Evolutionary conservation across 1,140 invertebrate genomes (phyloP).

Genomic region (Calycopis cecrops): DNA sequence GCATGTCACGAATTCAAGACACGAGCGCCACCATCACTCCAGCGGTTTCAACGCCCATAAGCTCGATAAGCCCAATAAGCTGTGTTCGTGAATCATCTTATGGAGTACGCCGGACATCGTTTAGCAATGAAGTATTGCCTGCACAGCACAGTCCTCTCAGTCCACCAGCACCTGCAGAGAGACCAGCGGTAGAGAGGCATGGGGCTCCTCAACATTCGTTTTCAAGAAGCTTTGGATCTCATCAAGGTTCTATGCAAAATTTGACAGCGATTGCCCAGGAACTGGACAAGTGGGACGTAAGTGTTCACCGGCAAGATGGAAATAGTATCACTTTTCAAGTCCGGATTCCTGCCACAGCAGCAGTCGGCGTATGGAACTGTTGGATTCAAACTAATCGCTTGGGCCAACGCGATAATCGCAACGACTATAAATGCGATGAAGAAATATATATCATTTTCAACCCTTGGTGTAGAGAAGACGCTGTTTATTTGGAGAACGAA

Average conservation of each 20-base stretch:
- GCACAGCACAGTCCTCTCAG: constrained; percentile 67
- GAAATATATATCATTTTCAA: constrained; percentile 87
- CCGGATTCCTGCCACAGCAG: constrained; percentile 76
- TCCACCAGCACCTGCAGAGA: constrained; percentile 61
- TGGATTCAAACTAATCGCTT: constrained; percentile 77
- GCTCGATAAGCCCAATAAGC: constrained; percentile 33
- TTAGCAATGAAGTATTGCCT: constrained; percentile 64
- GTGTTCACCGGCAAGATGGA: constrained; percentile 76
- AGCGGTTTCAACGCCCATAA: constrained; percentile 30
- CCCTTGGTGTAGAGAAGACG: constrained; percentile 84
- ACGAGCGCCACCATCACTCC: constrained; percentile 40
- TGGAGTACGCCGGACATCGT: constrained; percentile 68
- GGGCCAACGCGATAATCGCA: constrained; percentile 71
- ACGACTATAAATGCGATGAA: constrained; percentile 76
- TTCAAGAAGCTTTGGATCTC: constrained; percentile 53
- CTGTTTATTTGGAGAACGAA: constrained; percentile 81
- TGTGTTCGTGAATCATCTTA: constrained; percentile 45
- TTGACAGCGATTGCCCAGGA: constrained; percentile 70
- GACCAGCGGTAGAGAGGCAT: constrained; percentile 58
- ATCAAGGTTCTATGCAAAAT: constrained; percentile 67
- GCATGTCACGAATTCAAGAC: constrained; percentile 56
- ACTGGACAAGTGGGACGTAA: constrained; percentile 78
- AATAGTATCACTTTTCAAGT: constrained; percentile 79
- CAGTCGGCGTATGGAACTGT: constrained; percentile 82
- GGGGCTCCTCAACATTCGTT: constrained; percentile 53